Conservation (phyloP, 2,888 invertebrate species). For the Hyles lineata region DNA sequence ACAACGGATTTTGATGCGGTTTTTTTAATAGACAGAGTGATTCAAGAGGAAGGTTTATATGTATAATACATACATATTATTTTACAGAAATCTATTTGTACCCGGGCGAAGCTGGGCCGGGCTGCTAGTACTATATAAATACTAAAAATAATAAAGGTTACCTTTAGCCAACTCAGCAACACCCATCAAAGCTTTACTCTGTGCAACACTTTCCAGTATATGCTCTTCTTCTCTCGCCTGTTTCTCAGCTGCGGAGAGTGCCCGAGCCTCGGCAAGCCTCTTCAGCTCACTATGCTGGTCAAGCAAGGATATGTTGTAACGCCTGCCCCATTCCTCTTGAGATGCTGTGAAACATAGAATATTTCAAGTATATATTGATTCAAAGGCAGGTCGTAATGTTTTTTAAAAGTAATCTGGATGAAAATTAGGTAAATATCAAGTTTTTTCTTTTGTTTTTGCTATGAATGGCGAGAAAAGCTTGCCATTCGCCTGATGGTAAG, state of each 20-base stretch:
- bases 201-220: slow-evolving; percentile 98
- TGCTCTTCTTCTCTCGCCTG: slow-evolving; percentile 98
- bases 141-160: too few species aligned
- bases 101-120: too few species aligned
- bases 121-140: too few species aligned
- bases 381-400: background rate
- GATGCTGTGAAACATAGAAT: slow-evolving; percentile 58
- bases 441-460: too few species aligned
- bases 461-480: too few species aligned
- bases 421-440: background rate
- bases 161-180: slow-evolving; percentile 99
- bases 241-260: slow-evolving; percentile 96
- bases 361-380: background rate
- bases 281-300: slow-evolving; percentile 99
- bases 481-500: too few species aligned
- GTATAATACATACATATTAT: too few species aligned
- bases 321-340: slow-evolving; percentile 92
- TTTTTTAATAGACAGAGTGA: too few species aligned
- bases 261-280: slow-evolving; percentile 95
- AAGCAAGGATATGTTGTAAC: slow-evolving; percentile 95
- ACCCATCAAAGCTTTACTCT: slow-evolving; percentile 98
- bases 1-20: too few species aligned
- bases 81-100: too few species aligned
- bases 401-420: too few species aligned
- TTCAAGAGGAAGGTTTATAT: too few species aligned